Percentiles rank a stretch among this genome's conserved stretches.
These are phyloP conservation scores for Heterohyrax brucei DNA, from an alignment of 2,797 vertebrate genomes.

Conservation along the genomic window DNA sequence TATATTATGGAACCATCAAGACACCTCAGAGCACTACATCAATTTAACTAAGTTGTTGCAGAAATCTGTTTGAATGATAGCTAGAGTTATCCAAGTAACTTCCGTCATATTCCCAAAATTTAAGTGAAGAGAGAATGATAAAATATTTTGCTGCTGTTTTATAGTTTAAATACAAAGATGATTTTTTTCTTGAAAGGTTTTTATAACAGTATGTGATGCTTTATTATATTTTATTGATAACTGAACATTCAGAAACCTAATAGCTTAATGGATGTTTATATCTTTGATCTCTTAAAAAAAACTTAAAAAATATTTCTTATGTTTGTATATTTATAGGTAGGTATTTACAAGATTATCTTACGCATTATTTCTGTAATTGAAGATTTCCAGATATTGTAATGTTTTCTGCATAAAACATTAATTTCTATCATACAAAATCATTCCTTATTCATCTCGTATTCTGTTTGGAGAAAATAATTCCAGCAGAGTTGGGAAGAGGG, in stretches of 20 bases:
- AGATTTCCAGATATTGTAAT: background rate
- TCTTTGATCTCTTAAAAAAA: conserved; percentile 19
- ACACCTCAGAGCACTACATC: background rate
- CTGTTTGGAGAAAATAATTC: background rate
- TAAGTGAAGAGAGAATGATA: background rate
- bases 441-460: background rate
- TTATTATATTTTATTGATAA: background rate
- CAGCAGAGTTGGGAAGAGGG: too few relatives aligned
- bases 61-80: background rate
- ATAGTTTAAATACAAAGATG: conserved; percentile 8
- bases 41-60: background rate
- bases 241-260: background rate
- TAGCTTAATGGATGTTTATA: conserved; percentile 26
- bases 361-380: conserved; percentile 46
- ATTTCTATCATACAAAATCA: background rate
- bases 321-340: background rate
- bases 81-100: background rate
- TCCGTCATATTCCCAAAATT: background rate
- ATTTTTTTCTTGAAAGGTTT: background rate
- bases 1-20: background rate
- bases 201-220: background rate
- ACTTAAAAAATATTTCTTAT: background rate
- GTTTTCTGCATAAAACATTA: background rate
- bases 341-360: background rate
- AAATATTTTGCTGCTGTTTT: background rate